Base-by-base conservation (phyloP, 53 echinoderm and acorn worm genomes). In the Stichopus horrens region DNA sequence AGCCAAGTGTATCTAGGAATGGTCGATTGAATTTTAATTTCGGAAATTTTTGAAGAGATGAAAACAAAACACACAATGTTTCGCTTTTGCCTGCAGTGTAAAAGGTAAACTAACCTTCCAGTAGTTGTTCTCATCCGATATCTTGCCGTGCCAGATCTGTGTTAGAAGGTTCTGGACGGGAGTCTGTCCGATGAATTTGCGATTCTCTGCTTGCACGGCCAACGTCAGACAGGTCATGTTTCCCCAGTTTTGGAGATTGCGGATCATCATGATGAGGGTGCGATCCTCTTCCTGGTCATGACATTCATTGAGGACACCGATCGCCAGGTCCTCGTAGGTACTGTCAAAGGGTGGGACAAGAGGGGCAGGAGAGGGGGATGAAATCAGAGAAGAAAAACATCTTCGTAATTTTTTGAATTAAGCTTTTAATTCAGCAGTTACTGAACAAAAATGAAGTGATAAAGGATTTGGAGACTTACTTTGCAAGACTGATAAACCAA, bases 291-390 rank as follows among this genome's bases (percentile, higher is more conserved):
- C 92, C 52, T 96, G 91, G 9, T 93, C 86, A 84, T 94, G 94
- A 87, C 96, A 96, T 83, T 96, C 96, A 52, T 93, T 96, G 77
- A 95, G 83, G 0, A 94, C 93, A n/a, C 94, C 94, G 9, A 91
- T 90, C 19, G 96, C 96, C 6, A 94, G 55, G 10, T 94, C 92
- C 58, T 96, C 96, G 52, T 93, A 96, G 18, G 54, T 74, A 16
- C 96, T 96, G 76, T 11, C 5, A 58, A 59, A 11, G 37, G 37
- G 37, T 37, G 37, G 2, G 37, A 37, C 37, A 37, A 37, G 37
- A 1, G 37, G 37, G 37, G 37, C 37, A 37, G 37, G 37, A 37
- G 37, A 2, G 37, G 37, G 37, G 37, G 37, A 37, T 37, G 37
- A 37, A 59, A 59, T 9, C 8, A 11, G 59, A 59, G 11, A 59